phyloP scores from a whole-genome alignment of 2,888 invertebrate species.

The Anaspis maculata region DNA sequence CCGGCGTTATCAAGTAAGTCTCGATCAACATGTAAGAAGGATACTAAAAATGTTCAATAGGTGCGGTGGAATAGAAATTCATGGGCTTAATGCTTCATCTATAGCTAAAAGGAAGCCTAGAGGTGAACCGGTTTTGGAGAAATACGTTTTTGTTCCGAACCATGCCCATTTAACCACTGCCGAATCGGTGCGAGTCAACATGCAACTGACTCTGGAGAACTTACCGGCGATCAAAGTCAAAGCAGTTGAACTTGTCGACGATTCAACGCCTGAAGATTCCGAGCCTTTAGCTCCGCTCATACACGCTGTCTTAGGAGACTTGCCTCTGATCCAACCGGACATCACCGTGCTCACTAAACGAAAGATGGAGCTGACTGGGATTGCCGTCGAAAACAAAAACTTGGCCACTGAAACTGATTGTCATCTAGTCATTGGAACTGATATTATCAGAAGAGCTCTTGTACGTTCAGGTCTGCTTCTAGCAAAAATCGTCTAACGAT shows the following conservation, averaged over 20 bases:
- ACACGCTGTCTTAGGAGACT: slow-evolving; percentile 51
- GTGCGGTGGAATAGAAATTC: slow-evolving; percentile 67
- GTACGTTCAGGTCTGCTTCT: no score
- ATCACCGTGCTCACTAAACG: slow-evolving; percentile 48
- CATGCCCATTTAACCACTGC: slow-evolving; percentile 19
- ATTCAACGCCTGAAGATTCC: slow-evolving; percentile 30
- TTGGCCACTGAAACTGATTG: slow-evolving; percentile 20
- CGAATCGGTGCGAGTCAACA: slow-evolving; percentile 48
- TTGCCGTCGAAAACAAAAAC: slow-evolving; percentile 43
- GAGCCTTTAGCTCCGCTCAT: slow-evolving; percentile 49
- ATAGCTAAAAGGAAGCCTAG: slow-evolving; percentile 61
- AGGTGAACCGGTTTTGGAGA: slow-evolving; percentile 69
- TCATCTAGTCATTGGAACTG: slow-evolving; percentile 38
- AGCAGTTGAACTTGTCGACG: slow-evolving; percentile 26
- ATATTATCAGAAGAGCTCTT: slow-evolving; percentile 41
- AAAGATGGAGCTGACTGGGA: slow-evolving; percentile 44
- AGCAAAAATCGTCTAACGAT: no score
- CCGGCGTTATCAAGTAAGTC: slow-evolving; percentile 5
- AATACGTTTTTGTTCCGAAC: slow-evolving; percentile 65
- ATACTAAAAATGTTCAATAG: no score
- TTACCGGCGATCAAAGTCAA: slow-evolving; percentile 49
- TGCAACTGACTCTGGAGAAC: slow-evolving; percentile 71
- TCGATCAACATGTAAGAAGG: no score
- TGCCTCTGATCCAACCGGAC: slow-evolving; percentile 61
- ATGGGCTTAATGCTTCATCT: slow-evolving; percentile 66